Evolutionary conservation across 1,140 invertebrate species (phyloP).

Genomic region (Zeugodacus cucurbitae): DNA sequence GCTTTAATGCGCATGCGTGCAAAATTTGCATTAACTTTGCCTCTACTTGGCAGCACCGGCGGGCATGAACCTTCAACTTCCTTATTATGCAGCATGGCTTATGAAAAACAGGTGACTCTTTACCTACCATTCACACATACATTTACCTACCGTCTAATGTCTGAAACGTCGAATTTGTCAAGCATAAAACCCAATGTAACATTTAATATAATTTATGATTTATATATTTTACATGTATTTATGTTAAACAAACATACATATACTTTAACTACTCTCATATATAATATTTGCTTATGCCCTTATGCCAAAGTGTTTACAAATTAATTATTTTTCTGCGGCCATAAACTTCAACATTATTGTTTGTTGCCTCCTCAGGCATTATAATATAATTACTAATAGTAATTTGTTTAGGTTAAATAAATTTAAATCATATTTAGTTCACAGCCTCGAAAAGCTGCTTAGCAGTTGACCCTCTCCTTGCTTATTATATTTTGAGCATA

Average conservation of each 20-base stretch:
- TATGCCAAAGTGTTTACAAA: neutral
- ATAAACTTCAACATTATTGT: neutral
- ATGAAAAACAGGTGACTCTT: neutral
- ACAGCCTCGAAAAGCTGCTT: neutral
- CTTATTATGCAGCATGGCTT: neutral
- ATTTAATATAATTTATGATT: too few relatives aligned
- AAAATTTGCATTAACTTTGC: slow-evolving; percentile 18
- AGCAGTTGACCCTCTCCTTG: neutral
- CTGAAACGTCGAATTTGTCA: neutral
- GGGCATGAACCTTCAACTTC: slow-evolving; percentile 37
- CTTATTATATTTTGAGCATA: neutral
- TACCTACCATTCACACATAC: neutral
- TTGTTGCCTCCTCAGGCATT: neutral
- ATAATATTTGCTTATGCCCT: neutral
- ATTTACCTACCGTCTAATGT: neutral
- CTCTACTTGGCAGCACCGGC: neutral
- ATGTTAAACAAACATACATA: neutral
- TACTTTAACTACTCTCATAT: neutral
- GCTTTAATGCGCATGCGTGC: slow-evolving; percentile 15
- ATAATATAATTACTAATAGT: neutral
- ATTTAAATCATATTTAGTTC: neutral
- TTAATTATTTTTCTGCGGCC: neutral
- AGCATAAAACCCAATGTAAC: neutral
- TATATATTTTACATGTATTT: neutral
- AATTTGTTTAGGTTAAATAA: neutral